Conservation (phyloP, 2,797 vertebrate species). For the Tokudaia muenninki region DNA sequence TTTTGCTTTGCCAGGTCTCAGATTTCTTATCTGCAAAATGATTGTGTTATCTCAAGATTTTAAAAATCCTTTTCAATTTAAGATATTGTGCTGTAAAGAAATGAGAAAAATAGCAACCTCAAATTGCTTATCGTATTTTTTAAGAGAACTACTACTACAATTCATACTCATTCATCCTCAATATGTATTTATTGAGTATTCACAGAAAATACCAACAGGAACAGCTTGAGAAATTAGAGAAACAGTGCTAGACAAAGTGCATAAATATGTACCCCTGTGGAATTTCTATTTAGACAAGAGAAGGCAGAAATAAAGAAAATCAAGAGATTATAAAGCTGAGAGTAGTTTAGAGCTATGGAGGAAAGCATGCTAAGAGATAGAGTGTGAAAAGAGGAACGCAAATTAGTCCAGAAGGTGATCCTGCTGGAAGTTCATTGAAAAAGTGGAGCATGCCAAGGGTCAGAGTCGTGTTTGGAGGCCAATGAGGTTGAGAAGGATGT, state of each 20-base stretch:
- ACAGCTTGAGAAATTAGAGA: neutral
- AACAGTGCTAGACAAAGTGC: neutral
- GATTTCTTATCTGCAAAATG: conserved; percentile 12
- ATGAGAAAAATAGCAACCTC: neutral
- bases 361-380: neutral
- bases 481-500: neutral
- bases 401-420: neutral
- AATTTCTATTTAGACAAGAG: neutral
- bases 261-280: neutral
- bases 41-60: neutral
- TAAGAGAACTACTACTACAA: neutral
- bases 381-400: neutral
- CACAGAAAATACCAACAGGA: neutral
- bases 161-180: neutral
- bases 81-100: neutral
- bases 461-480: neutral
- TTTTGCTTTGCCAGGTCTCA: neutral
- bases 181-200: conserved; percentile 4
- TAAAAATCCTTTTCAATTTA: neutral
- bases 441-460: neutral
- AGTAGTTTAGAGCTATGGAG: neutral
- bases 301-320: neutral
- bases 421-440: neutral
- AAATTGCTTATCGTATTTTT: neutral
- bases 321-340: neutral